These are phyloP conservation scores for Achatina immaculata DNA, from an alignment of 1,140 invertebrate species.

Conservation along the genomic window DNA sequence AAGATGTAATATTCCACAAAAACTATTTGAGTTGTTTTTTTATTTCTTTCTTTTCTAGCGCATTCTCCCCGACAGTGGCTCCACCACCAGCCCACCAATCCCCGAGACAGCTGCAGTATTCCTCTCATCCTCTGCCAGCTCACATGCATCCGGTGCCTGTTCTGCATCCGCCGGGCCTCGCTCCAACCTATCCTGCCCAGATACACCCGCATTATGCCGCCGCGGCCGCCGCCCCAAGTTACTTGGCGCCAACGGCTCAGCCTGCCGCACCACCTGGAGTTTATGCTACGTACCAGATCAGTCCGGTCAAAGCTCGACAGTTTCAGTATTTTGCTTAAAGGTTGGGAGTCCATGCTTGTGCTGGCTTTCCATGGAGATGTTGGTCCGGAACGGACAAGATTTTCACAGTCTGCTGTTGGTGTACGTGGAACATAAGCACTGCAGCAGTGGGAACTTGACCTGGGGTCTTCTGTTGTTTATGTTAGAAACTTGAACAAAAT, in stretches of 20 bases:
- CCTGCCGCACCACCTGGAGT: constrained; percentile 51
- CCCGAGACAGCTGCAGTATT: constrained; percentile 80
- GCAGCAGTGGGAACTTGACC: neutral
- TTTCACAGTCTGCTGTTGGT: neutral
- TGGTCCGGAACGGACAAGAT: neutral
- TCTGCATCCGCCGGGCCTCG: constrained; percentile 72
- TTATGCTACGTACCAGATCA: constrained; percentile 66
- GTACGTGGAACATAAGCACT: too few relatives aligned
- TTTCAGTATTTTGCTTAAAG: constrained; percentile 67
- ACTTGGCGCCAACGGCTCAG: constrained; percentile 47
- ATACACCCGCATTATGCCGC: constrained; percentile 69
- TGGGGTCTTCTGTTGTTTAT: too few relatives aligned
- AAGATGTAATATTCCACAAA: neutral
- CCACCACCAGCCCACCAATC: constrained; percentile 88
- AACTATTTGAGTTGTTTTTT: neutral
- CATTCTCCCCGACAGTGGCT: constrained; percentile 77
- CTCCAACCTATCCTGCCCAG: constrained; percentile 62
- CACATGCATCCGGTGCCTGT: constrained; percentile 82
- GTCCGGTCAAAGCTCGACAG: constrained; percentile 65
- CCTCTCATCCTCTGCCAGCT: constrained; percentile 86
- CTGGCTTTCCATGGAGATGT: neutral
- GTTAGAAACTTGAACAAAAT: too few relatives aligned
- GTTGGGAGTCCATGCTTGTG: too few relatives aligned
- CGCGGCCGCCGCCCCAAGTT: constrained; percentile 46
- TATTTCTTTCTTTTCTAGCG: constrained; percentile 43